Evolutionary conservation across 2,888 invertebrate genomes (phyloP).

Genomic region (Micropterix aruncella): DNA sequence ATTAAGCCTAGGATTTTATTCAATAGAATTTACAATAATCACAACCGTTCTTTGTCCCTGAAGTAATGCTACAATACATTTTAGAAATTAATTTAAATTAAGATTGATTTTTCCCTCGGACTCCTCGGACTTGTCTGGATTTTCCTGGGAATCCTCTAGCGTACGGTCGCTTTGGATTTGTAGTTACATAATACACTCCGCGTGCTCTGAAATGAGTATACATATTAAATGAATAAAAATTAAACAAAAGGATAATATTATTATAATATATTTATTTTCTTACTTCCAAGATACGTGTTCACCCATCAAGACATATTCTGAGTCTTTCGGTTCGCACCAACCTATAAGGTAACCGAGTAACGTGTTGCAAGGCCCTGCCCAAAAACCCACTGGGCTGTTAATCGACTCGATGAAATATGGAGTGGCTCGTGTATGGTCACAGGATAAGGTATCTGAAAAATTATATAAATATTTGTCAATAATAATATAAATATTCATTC

Average conservation of each 20-base stretch:
- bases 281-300: conserved; percentile 68
- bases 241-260: too few relatives aligned
- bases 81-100: background rate
- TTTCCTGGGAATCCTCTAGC: conserved; percentile 70
- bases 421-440: conserved; percentile 82
- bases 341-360: conserved; percentile 73
- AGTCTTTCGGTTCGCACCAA: conserved; percentile 67
- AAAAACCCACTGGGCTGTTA: conserved; percentile 64
- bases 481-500: background rate
- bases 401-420: conserved; percentile 86
- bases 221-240: too few relatives aligned
- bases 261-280: too few relatives aligned
- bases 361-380: conserved; percentile 73
- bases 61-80: background rate
- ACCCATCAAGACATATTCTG: conserved; percentile 75
- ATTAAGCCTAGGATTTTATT: background rate
- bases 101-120: background rate
- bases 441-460: conserved; percentile 62
- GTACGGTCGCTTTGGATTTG: conserved; percentile 70
- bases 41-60: background rate
- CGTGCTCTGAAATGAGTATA: conserved; percentile 47
- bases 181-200: conserved; percentile 78
- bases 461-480: background rate
- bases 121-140: conserved; percentile 20
- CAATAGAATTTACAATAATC: background rate